These are phyloP conservation scores for Dascyllus trimaculatus DNA, from an alignment of 2,113 vertebrate genomes.

Conservation along the genomic window DNA sequence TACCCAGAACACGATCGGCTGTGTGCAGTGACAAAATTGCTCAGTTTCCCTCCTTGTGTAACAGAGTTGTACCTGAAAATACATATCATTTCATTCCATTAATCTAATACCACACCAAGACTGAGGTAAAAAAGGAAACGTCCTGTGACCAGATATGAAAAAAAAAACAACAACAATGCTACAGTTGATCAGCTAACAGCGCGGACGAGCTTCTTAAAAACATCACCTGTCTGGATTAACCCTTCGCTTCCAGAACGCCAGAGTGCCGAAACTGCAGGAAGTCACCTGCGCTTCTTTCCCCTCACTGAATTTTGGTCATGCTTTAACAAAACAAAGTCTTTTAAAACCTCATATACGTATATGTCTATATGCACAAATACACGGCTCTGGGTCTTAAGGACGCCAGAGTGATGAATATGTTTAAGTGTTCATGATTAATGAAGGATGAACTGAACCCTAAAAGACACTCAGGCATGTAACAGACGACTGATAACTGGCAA, in stretches of 20 bases:
- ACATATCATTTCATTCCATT: constrained; percentile 57
- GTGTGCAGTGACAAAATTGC: constrained; percentile 50
- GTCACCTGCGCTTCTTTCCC: constrained; percentile 72
- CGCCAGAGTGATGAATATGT: constrained; percentile 79
- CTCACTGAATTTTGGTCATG: constrained; percentile 84
- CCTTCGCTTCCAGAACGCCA: constrained; percentile 67
- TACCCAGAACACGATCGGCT: constrained; percentile 67
- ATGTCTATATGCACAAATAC: constrained; percentile 75
- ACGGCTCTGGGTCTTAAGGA: constrained; percentile 83
- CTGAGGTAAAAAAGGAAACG: constrained; percentile 75
- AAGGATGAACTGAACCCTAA: constrained; percentile 70
- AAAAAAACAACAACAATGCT: constrained; percentile 62
- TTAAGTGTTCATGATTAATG: constrained; percentile 26
- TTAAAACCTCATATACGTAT: constrained; percentile 75
- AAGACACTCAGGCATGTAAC: constrained; percentile 84
- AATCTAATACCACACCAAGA: constrained; percentile 61
- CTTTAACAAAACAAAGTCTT: constrained; percentile 66
- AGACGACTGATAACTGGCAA: constrained; percentile 79
- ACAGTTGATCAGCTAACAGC: constrained; percentile 76
- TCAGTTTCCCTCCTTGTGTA: constrained; percentile 35
- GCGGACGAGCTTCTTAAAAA: constrained; percentile 69
- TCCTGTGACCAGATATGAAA: constrained; percentile 80
- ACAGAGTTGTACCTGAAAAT: constrained; percentile 64
- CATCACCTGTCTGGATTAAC: constrained; percentile 73
- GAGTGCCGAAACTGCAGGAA: constrained; percentile 24